These are phyloP conservation scores for Lasioglossum pauxillum DNA, from an alignment of 2,888 invertebrate genomes.

Conservation along the genomic window DNA sequence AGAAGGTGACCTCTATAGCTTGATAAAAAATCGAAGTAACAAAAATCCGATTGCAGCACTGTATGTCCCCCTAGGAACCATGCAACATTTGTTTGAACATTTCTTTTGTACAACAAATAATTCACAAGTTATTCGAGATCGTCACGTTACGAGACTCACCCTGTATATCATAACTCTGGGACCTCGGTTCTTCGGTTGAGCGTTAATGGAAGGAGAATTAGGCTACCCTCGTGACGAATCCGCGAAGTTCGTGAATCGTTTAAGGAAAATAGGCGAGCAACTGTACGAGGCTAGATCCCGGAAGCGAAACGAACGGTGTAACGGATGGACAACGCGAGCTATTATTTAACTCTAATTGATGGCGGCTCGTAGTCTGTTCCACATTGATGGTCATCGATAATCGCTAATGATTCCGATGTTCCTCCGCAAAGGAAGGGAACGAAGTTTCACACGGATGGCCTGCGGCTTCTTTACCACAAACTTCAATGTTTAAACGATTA, in stretches of 20 bases:
- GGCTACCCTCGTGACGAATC: not conserved
- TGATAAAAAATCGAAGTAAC: too few relatives aligned
- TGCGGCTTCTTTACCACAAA: constrained; percentile 5
- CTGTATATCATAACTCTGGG: not conserved
- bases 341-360: constrained; percentile 72
- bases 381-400: constrained; percentile 73
- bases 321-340: constrained; percentile 60
- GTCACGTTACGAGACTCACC: too few relatives aligned
- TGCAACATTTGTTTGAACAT: too few relatives aligned
- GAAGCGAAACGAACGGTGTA: constrained; percentile 56
- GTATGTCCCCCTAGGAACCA: too few relatives aligned
- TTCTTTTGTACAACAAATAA: too few relatives aligned
- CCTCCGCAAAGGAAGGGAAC: constrained; percentile 51
- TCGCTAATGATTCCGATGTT: constrained; percentile 69
- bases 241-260: not conserved
- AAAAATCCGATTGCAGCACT: too few relatives aligned
- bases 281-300: constrained; percentile 40
- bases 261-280: not conserved
- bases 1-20: too few relatives aligned
- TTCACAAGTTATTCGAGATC: too few relatives aligned
- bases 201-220: not conserved
- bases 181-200: not conserved
- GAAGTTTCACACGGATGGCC: constrained; percentile 7
- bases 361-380: constrained; percentile 64
- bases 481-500: not conserved